phyloP scores from a whole-genome alignment of 2,113 vertebrate species.

The Phylloscopus trochiloides region DNA sequence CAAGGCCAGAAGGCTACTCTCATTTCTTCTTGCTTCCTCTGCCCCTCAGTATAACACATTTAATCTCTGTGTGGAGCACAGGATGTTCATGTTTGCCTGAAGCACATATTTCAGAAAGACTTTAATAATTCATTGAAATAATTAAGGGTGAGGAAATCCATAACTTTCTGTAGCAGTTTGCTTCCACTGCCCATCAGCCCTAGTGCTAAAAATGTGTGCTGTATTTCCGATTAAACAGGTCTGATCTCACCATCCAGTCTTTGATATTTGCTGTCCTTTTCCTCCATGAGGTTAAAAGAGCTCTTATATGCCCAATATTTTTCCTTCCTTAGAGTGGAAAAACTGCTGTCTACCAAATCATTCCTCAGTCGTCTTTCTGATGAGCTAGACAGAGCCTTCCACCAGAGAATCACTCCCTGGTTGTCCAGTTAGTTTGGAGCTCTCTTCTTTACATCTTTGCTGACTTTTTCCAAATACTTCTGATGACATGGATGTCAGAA shows the following conservation, averaged over 20 bases:
- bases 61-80: neutral
- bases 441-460: neutral
- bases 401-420: neutral
- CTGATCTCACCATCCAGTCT: neutral
- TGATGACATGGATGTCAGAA: neutral
- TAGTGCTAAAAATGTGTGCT: neutral
- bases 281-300: neutral
- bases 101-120: constrained; percentile 5
- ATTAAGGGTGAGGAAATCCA: constrained; percentile 4
- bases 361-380: neutral
- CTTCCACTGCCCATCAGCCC: neutral
- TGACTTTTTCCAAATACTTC: neutral
- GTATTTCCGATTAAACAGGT: fast-evolving
- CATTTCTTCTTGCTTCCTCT: neutral
- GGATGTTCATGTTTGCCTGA: constrained; percentile 22
- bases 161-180: constrained; percentile 9
- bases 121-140: constrained; percentile 50
- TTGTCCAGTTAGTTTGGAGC: neutral
- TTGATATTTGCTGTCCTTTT: neutral
- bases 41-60: neutral
- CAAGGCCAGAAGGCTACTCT: neutral
- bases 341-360: neutral
- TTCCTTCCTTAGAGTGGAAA: neutral
- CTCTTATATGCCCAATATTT: neutral
- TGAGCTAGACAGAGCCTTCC: neutral